phyloP scores from a whole-genome alignment of 2,113 vertebrate genomes.

The Micromys minutus region DNA sequence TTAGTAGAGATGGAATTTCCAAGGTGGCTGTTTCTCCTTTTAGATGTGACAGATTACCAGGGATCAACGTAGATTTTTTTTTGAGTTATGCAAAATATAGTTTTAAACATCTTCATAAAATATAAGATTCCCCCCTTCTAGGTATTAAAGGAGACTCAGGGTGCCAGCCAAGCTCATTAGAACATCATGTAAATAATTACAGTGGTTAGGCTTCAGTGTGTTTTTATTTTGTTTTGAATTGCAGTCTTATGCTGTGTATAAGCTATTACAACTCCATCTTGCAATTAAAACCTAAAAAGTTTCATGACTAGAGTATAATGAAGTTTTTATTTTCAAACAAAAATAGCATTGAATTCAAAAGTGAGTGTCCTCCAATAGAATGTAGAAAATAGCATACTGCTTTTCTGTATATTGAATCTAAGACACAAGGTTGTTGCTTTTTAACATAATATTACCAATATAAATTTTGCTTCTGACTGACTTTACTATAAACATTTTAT shows the following conservation, averaged over 20 bases:
- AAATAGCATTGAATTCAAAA: slow-evolving; percentile 23
- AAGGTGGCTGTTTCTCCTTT: slow-evolving; percentile 33
- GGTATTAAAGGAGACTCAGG: background rate
- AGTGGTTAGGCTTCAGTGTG: background rate
- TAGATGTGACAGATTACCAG: background rate
- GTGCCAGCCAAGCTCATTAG: background rate
- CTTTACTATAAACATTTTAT: background rate
- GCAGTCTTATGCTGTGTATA: background rate
- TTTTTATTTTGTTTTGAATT: slow-evolving; percentile 26
- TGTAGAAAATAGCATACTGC: background rate
- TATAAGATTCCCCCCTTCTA: background rate
- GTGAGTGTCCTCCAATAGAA: background rate
- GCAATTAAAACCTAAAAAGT: background rate
- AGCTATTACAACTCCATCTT: background rate
- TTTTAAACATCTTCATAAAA: background rate
- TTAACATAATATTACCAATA: background rate
- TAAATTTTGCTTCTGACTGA: background rate
- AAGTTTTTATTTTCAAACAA: background rate
- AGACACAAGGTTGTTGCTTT: background rate
- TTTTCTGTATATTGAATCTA: background rate
- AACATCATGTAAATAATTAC: background rate
- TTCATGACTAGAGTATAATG: background rate
- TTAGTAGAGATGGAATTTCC: slow-evolving; percentile 67
- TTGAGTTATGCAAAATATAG: background rate
- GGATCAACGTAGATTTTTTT: background rate